Evolutionary conservation across 2,888 invertebrate species (phyloP), one percentile per base, ranked within the genome.

Genomic region (Petrophora chlorosata): DNA sequence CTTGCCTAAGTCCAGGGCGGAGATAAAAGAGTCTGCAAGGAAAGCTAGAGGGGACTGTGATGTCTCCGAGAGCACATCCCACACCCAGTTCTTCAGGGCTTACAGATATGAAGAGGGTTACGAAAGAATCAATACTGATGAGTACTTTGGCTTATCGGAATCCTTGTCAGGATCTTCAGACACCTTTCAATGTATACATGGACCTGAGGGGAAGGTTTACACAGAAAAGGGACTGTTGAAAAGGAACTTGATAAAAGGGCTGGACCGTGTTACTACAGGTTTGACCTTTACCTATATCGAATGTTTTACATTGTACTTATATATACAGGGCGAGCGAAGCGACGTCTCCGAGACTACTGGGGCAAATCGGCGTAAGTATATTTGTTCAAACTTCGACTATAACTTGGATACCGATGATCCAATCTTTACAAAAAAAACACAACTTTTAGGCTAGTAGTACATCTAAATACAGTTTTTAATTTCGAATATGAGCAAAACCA

Each of bases 101-200:
- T 48, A 63, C 2, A 63, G 56, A 35, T 57, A 64, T 42, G 57
- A 67, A 1, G 61, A 60, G 0, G 45, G 53, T 0, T 75, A 67
- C 26, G 51, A 65, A 13, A 65, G 57, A 29, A 72, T 85, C 1
- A 75, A 73, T 2, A 72, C 62, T 4, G 67, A 79, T 8, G 65
- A 78, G 30, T 85, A 72, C 45, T 53, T 67, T 7, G 73, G 73
- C 0, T 15, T 67, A 16, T 62, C 77, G 0, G 79, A 81, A 32
- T 73, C 81, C 0, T 64, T 82, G 1, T 83, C 85, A 0, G 71
- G 76, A 0, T 78, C 85, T 1, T 71, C 81, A 0, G 70, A 72
- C 2, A 71, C 77, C 0, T 85, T 71, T 39, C 60, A 63, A 1
- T 88, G 88, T 48, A 43, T 73, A 0, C 82, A 86, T 41, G 77